These are phyloP conservation scores for Bombus sibiricus DNA, from an alignment of 1,140 invertebrate species.

Conservation along the genomic window DNA sequence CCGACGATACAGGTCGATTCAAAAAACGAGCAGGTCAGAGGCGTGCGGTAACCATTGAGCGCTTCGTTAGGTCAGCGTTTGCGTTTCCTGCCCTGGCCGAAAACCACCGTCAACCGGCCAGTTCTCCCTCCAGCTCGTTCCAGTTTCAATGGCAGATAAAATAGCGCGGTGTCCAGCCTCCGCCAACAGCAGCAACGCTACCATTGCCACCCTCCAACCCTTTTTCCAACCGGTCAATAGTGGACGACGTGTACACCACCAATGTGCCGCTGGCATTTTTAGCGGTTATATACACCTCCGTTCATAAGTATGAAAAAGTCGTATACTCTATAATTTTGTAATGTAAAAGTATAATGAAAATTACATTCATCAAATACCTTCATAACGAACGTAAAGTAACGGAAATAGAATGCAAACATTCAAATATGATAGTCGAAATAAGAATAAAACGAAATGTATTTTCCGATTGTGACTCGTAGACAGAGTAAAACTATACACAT, in stretches of 20 bases:
- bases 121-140: constrained; percentile 45
- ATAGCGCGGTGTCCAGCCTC: constrained; percentile 63
- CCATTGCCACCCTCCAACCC: constrained; percentile 11
- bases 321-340: neutral
- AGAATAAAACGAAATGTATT: no score
- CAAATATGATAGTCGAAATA: no score
- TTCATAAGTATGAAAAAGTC: neutral
- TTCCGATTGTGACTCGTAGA: no score
- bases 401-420: no score
- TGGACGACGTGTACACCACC: constrained; percentile 57
- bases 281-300: constrained; percentile 43
- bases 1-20: constrained; percentile 21
- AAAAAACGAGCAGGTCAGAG: neutral
- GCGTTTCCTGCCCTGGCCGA: constrained; percentile 57
- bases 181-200: constrained; percentile 42
- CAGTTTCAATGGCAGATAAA: constrained; percentile 70
- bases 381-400: no score
- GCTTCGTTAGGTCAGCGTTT: constrained; percentile 63
- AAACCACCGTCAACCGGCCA: constrained; percentile 56
- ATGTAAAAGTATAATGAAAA: no score
- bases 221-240: constrained; percentile 62
- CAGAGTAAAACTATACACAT: no score
- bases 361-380: no score
- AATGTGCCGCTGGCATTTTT: constrained; percentile 65
- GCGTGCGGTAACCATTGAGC: constrained; percentile 33